phyloP scores from a whole-genome alignment of 2,888 invertebrate genomes.

The Chrysolina americana region DNA sequence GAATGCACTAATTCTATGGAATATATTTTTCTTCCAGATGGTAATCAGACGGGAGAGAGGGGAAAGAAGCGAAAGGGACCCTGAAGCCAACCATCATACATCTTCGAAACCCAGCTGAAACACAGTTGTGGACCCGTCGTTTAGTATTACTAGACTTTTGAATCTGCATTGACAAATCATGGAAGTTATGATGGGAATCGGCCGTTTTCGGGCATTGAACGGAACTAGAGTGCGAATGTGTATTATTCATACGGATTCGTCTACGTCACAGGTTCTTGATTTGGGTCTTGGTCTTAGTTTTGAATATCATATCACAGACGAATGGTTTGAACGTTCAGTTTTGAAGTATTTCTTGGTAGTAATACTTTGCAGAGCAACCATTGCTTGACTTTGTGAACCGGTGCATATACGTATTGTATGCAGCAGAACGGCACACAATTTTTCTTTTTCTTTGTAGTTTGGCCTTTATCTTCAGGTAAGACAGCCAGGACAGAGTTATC shows the following conservation, averaged over 20 bases:
- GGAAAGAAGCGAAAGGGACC: slow-evolving; percentile 50
- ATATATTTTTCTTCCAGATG: slow-evolving; percentile 59
- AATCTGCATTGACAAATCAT: slow-evolving; percentile 65
- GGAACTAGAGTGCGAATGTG: not conserved
- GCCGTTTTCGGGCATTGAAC: not conserved
- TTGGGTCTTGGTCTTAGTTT: not conserved
- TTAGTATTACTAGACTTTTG: slow-evolving; percentile 64
- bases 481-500: no score
- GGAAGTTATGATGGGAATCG: slow-evolving; percentile 16
- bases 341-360: no score
- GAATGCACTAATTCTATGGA: not conserved
- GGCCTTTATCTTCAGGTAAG: no score
- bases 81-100: slow-evolving; percentile 60
- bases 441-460: no score
- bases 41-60: slow-evolving; percentile 59
- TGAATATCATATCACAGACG: no score
- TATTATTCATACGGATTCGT: not conserved
- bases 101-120: slow-evolving; percentile 75
- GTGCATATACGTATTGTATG: no score
- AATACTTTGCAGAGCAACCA: no score
- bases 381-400: no score
- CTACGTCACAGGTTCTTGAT: not conserved
- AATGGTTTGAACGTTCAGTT: no score
- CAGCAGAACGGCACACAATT: no score
- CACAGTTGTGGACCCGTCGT: slow-evolving; percentile 70